These are phyloP conservation scores for Neosalanx taihuensis DNA, from an alignment of 2,797 vertebrate species.

Conservation along the genomic window DNA sequence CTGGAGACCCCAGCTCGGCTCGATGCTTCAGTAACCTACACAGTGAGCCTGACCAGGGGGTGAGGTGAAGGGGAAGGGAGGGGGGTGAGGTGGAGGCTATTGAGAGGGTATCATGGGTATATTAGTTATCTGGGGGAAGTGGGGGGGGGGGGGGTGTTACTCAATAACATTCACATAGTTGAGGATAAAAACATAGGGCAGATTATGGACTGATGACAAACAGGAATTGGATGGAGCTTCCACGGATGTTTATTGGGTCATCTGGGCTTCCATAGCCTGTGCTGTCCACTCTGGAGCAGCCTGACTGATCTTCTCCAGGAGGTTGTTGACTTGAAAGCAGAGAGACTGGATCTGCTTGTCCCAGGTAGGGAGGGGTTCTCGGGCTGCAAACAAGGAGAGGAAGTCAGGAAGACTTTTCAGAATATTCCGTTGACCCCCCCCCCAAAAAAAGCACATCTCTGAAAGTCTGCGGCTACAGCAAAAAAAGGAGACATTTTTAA, in stretches of 20 bases:
- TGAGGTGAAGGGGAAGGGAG: too few species aligned
- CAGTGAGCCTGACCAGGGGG: not conserved
- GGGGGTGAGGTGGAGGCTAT: too few species aligned
- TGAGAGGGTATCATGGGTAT: not conserved
- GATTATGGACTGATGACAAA: not conserved
- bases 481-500: not conserved
- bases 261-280: conserved; percentile 94
- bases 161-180: conserved; percentile 42
- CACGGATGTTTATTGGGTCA: conserved; percentile 83
- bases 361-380: conserved; percentile 96
- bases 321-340: conserved; percentile 98
- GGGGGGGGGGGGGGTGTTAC: not conserved
- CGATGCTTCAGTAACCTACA: conserved; percentile 31
- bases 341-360: conserved; percentile 99
- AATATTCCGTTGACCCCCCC: not conserved
- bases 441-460: not conserved
- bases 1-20: conserved; percentile 13
- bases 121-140: not conserved
- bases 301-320: conserved; percentile 94
- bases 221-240: not conserved
- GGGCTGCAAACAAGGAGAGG: conserved; percentile 67
- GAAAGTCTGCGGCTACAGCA: not conserved
- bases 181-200: conserved; percentile 48
- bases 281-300: conserved; percentile 96
- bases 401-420: not conserved